Evolutionary conservation across 1,140 invertebrate species (phyloP), one percentile per base, ranked within the genome.

Genomic region (Plectrocnemia conspersa): DNA sequence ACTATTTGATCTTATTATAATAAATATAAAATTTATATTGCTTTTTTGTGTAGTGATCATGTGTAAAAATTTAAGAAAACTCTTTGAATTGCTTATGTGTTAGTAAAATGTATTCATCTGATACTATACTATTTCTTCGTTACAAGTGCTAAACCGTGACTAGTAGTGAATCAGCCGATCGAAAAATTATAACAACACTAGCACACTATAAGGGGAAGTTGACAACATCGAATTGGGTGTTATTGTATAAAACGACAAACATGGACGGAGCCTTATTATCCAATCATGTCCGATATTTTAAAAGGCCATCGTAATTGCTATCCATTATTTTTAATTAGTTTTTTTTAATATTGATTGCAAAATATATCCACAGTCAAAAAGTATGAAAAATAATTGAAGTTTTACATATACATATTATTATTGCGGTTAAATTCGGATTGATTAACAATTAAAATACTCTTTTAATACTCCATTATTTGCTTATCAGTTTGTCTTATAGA

Each of bases 181-280:
- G 16, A 42, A 6, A 16, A 16, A 9, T 15, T n/a, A n/a, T n/a
- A n/a, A n/a, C n/a, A n/a, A n/a, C n/a, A n/a, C n/a, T n/a, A n/a
- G n/a, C n/a, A n/a, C n/a, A n/a, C n/a, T n/a, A n/a, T n/a, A n/a
- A n/a, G 19, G 7, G 19, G 15, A 22, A 45, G 7, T 25, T 45
- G n/a, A 27, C 44, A 38, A 19, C 36, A 21, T 23, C 32, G 11
- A 38, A 54, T 23, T 25, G n/a, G 35, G 38, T 44, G 52, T 40
- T n/a, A 44, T 10, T 13, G n/a, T n/a, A n/a, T n/a, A n/a, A n/a
- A 13, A 45, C 29, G 36, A 54, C 27, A 44, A 19, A 42, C 21
- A 45, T 54, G 52, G 52, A 54, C 52, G 52, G 52, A 54, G 11
- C 23, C 50, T 44, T 53, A 53, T 53, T 53, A 53, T 53, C 23